A percentile compares a stretch with the other conserved stretches of the same genome.
Conservation (phyloP, 2,113 vertebrate species). For the Macaca nemestrina region DNA sequence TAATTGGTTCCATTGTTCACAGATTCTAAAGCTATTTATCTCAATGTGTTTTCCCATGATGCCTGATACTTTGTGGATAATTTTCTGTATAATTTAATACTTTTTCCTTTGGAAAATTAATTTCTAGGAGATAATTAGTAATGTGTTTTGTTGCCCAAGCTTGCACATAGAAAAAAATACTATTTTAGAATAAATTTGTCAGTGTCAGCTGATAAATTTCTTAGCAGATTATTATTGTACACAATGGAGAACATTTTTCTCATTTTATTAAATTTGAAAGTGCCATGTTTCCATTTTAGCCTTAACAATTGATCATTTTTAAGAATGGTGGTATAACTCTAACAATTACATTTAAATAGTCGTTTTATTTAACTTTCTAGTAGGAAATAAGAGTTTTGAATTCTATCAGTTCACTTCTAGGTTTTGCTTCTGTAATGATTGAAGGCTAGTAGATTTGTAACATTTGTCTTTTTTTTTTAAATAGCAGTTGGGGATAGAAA, state of each 20-base stretch:
- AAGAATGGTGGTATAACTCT: slow-evolving; percentile 37
- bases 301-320: slow-evolving; percentile 45
- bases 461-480: background rate
- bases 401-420: slow-evolving; percentile 18
- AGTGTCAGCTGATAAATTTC: slow-evolving; percentile 50
- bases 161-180: slow-evolving; percentile 52
- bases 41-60: slow-evolving; percentile 56
- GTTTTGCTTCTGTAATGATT: background rate
- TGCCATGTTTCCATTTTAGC: background rate
- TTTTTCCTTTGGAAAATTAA: slow-evolving; percentile 71
- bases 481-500: slow-evolving; percentile 9
- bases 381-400: slow-evolving; percentile 26
- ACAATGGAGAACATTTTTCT: slow-evolving; percentile 60
- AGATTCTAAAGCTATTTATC: slow-evolving; percentile 58
- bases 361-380: slow-evolving; percentile 54
- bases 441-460: background rate
- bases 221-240: slow-evolving; percentile 50
- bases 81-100: slow-evolving; percentile 57
- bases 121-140: slow-evolving; percentile 69
- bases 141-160: slow-evolving; percentile 46
- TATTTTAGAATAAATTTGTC: slow-evolving; percentile 65
- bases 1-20: slow-evolving; percentile 66
- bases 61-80: slow-evolving; percentile 53
- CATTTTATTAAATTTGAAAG: slow-evolving; percentile 62
- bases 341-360: slow-evolving; percentile 56